Percentiles rank a stretch among this genome's conserved stretches.
Conservation (phyloP, 2,888 invertebrate genomes). For the Autographa gamma region DNA sequence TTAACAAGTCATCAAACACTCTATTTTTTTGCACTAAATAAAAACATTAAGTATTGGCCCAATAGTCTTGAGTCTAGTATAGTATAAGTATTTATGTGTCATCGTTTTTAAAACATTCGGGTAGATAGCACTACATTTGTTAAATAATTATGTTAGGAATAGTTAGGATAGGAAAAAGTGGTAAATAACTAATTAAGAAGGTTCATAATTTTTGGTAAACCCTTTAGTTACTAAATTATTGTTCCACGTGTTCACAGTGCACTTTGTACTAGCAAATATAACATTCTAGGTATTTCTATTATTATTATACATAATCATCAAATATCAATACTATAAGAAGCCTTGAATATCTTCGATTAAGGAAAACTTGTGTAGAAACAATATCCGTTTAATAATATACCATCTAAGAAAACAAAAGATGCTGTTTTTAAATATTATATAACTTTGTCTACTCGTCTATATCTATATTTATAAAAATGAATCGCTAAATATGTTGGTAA, state of each 20-base stretch:
- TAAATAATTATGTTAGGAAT: too few relatives aligned
- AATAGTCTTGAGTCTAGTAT: background rate
- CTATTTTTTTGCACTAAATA: background rate
- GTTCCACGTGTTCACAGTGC: too few relatives aligned
- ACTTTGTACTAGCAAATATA: too few relatives aligned
- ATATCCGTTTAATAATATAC: background rate
- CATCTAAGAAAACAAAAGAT: slow-evolving; percentile 4
- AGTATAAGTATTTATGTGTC: background rate
- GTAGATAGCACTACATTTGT: too few relatives aligned
- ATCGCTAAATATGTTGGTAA: too few relatives aligned
- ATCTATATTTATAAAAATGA: too few relatives aligned
- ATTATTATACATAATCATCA: background rate
- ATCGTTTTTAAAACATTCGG: too few relatives aligned
- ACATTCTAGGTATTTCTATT: background rate
- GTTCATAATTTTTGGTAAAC: too few relatives aligned
- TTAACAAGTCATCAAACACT: background rate
- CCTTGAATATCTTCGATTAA: slow-evolving; percentile 4
- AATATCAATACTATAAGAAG: background rate
- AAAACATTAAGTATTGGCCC: background rate
- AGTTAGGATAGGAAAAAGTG: too few relatives aligned
- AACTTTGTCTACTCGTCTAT: too few relatives aligned
- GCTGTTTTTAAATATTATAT: background rate
- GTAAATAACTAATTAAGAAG: too few relatives aligned
- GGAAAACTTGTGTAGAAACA: background rate
- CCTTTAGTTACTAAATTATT: too few relatives aligned